phyloP scores from a whole-genome alignment of 2,113 vertebrate species.

The Galemys pyrenaicus region DNA sequence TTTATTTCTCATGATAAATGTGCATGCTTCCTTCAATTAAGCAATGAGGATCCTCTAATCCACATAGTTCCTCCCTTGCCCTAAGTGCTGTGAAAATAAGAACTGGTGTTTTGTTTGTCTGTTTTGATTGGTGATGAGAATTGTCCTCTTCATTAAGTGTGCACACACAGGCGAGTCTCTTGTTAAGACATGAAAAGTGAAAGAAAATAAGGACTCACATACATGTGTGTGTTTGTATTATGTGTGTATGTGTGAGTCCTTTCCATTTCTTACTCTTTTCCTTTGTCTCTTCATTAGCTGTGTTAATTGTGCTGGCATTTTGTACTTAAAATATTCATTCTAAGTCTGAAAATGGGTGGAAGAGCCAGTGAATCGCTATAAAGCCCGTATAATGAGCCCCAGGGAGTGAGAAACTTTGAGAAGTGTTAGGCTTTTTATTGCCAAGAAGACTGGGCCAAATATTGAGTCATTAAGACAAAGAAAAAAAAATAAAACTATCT shows the following conservation, averaged over 20 bases:
- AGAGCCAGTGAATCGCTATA: not conserved
- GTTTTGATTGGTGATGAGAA: not conserved
- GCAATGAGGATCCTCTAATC: conserved; percentile 42
- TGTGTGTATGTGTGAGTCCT: not conserved
- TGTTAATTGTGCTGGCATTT: not conserved
- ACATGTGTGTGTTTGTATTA: not conserved
- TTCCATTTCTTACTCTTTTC: not conserved
- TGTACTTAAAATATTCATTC: not conserved
- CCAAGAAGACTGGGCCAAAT: not conserved
- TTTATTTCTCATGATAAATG: conserved; percentile 56
- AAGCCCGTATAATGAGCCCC: not conserved
- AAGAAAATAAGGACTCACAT: not conserved
- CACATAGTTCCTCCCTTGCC: not conserved
- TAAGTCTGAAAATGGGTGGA: conserved; percentile 8
- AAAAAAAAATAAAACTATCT: not conserved
- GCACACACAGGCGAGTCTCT: not conserved
- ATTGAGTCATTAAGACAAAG: not conserved
- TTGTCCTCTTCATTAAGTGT: not conserved
- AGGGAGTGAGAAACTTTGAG: not conserved
- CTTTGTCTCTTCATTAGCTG: not conserved
- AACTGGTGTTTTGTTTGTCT: not conserved
- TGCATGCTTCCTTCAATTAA: conserved; percentile 36
- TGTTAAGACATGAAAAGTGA: not conserved
- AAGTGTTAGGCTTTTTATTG: not conserved
- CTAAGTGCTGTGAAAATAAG: not conserved